Base-by-base conservation (phyloP, 2,888 invertebrate species). In the Syritta pipiens region DNA sequence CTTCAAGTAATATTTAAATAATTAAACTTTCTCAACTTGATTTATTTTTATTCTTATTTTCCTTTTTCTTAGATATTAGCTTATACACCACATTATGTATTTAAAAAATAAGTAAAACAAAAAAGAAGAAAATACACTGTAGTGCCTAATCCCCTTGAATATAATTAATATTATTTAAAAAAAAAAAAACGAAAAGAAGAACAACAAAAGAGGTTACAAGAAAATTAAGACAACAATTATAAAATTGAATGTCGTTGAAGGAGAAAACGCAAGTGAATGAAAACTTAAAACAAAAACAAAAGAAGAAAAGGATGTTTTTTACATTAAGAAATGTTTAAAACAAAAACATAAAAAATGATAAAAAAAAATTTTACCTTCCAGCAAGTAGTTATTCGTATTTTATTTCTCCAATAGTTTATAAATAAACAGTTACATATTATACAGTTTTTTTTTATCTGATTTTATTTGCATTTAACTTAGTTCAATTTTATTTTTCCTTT, bases 221-320 rank as follows among this genome's bases (percentile, higher is more conserved):
- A 76, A 75, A 53, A 79, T 44, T 44, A 76, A 72, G 84, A 85
- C 83, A 84, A 48, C 74, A 79, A 68, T 62, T 72, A 57, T 74
- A 57, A 55, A 74, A 32, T 74, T 57, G 55, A 62, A n/a, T n/a
- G 10, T 74, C 67, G 44, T 62, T 32, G 49, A 67, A 79, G 44
- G 74, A 79, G 37, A 86, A 85, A 86, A 86, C 86, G 87, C 86
- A 84, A 87, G 86, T 87, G 86, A 86, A 84, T 87, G 81, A 86
- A 85, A 87, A 86, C 84, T 42, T 53, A 28, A 49, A 74, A 51
- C 40, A 19, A 32, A 35, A 12, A 60, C 14, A 19, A 40, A 44
- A 67, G 3, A 69, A 69, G n/a, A 30, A 81, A 62, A 81, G 65
- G 53, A 35, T n/a, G n/a, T n/a, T n/a, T n/a, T n/a, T n/a, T n/a